phyloP scores from a whole-genome alignment of 2,888 invertebrate species.

The Gonocerus acuteangulatus region DNA sequence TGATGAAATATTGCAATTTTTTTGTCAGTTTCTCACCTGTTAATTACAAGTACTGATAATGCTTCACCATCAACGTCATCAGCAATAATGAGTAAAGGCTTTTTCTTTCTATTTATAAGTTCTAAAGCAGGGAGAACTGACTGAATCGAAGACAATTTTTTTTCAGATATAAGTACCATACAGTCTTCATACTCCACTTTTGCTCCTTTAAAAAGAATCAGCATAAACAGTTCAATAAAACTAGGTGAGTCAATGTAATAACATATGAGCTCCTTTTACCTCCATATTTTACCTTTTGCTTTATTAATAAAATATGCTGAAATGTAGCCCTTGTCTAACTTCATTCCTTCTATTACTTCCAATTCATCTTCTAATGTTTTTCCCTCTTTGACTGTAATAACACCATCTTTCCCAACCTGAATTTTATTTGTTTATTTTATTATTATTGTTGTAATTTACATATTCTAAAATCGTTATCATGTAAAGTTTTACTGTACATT shows the following conservation, averaged over 20 bases:
- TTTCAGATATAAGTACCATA: constrained; percentile 86
- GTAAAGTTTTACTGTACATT: no score
- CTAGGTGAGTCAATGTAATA: no score
- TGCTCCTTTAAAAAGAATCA: constrained; percentile 56
- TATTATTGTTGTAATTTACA: no score
- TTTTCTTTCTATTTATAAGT: constrained; percentile 85
- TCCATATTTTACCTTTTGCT: constrained; percentile 71
- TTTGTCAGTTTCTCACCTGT: constrained; percentile 55
- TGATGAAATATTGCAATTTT: no score
- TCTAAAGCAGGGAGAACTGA: constrained; percentile 95
- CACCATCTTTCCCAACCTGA: constrained; percentile 88
- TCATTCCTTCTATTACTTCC: constrained; percentile 96
- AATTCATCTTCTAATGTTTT: constrained; percentile 93
- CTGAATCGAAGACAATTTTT: constrained; percentile 95
- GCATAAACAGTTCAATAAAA: no score
- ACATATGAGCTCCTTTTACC: no score
- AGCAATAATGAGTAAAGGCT: constrained; percentile 88
- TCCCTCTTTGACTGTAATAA: constrained; percentile 98
- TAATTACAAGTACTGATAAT: constrained; percentile 84
- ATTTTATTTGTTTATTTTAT: not conserved
- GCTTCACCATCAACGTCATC: constrained; percentile 96
- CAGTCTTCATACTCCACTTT: constrained; percentile 96
- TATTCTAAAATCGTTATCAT: no score
- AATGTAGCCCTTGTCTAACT: constrained; percentile 98
- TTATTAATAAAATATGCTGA: constrained; percentile 99